Conservation (phyloP, 2,888 invertebrate genomes). For the Tinea semifulvella region DNA sequence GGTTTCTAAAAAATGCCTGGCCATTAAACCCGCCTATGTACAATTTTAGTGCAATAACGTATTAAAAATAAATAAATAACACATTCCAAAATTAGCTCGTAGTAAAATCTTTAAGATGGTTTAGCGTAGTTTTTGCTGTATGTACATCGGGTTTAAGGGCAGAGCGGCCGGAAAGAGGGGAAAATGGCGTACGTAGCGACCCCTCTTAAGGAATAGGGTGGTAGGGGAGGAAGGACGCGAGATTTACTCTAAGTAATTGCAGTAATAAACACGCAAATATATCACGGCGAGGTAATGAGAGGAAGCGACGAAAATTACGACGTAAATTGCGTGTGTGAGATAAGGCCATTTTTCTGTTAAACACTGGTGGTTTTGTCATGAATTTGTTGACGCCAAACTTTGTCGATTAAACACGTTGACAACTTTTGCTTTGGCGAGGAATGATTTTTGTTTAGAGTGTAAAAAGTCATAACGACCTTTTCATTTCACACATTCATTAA, state of each 20-base stretch:
- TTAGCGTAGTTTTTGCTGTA: too few species aligned
- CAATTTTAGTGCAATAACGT: too few species aligned
- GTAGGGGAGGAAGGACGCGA: conserved; percentile 56
- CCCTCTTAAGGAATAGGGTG: conserved; percentile 39
- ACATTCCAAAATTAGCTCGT: too few species aligned
- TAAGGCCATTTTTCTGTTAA: conserved; percentile 55
- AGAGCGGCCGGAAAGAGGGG: conserved; percentile 63
- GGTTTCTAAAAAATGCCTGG: too few species aligned
- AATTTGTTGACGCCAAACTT: conserved; percentile 5
- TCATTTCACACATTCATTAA: too few species aligned
- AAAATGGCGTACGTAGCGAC: conserved; percentile 61
- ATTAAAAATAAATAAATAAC: too few species aligned
- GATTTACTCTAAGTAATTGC: conserved; percentile 70
- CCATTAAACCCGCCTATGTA: too few species aligned
- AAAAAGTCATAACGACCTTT: too few species aligned
- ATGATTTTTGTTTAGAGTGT: too few species aligned
- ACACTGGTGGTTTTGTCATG: conserved; percentile 24
- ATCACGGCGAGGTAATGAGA: conserved; percentile 65
- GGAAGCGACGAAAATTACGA: conserved; percentile 62
- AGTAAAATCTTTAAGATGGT: too few species aligned
- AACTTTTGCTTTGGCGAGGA: too few species aligned
- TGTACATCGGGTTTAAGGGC: conserved; percentile 67
- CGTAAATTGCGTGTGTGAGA: conserved; percentile 67
- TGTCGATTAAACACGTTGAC: too few species aligned
- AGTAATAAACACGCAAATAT: conserved; percentile 68